Percentiles rank a stretch among this genome's conserved stretches.
Conservation (phyloP, 2,113 vertebrate genomes). For the Polyodon spathula region DNA sequence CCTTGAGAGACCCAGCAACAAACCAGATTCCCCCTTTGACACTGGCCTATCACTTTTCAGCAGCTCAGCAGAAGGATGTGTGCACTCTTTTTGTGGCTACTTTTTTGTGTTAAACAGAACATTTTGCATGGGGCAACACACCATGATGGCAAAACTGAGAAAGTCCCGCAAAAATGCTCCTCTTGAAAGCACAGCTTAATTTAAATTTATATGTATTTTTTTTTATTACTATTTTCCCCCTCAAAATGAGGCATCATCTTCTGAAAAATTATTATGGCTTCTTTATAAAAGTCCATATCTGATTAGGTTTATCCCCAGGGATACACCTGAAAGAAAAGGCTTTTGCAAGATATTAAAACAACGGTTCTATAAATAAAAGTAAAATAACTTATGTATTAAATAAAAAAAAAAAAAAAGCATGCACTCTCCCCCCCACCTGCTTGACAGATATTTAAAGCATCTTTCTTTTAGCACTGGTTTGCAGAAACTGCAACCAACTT, state of each 20-base stretch:
- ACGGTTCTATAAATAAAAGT: slow-evolving; percentile 57
- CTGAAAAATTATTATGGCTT: slow-evolving; percentile 80
- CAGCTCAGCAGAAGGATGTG: slow-evolving; percentile 70
- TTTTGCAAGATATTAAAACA: slow-evolving; percentile 81
- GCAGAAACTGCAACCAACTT: neutral
- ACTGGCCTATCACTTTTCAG: slow-evolving; percentile 73
- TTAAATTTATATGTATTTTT: slow-evolving; percentile 6
- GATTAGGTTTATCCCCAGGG: slow-evolving; percentile 76
- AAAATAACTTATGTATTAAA: slow-evolving; percentile 1
- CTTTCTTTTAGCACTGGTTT: neutral
- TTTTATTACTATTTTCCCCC: slow-evolving; percentile 57
- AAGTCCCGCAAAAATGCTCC: slow-evolving; percentile 79
- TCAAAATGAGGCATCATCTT: slow-evolving; percentile 82
- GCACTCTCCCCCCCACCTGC: slow-evolving; percentile 9
- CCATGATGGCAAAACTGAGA: slow-evolving; percentile 72
- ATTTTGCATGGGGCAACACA: slow-evolving; percentile 69
- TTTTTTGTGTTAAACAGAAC: slow-evolving; percentile 49
- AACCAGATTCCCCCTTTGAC: slow-evolving; percentile 64
- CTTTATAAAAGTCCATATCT: slow-evolving; percentile 82
- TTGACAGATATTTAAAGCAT: too few relatives aligned
- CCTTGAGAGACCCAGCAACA: slow-evolving; percentile 68
- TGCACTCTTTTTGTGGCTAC: slow-evolving; percentile 67
- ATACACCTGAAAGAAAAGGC: slow-evolving; percentile 90
- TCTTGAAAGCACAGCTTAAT: slow-evolving; percentile 64
- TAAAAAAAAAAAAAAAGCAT: slow-evolving; percentile 15